Evolutionary conservation across 2,797 vertebrate species (phyloP), one percentile per base, ranked within the genome.

Genomic region (Astyanax mexicanus): DNA sequence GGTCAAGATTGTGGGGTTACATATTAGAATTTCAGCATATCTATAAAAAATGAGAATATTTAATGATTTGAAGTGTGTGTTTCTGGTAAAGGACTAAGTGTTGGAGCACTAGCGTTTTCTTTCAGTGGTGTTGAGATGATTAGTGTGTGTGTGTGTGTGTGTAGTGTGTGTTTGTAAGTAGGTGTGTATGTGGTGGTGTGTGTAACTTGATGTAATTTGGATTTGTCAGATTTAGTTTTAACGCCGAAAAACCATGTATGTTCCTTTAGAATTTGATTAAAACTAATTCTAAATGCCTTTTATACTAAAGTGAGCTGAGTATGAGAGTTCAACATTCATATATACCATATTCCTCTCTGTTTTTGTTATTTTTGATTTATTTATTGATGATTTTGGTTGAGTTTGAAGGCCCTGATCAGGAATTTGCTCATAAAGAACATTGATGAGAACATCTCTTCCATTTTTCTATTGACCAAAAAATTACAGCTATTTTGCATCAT

Each of bases 151-250:
- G 55, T 72, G 54, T 60, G 64, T 78, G 74, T 32, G 76, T n/a
- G n/a, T n/a, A n/a, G n/a, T n/a, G n/a, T n/a, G n/a, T n/a, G 47
- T 65, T 78, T 82, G 65, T 75, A 74, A 83, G 84, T 83, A 58
- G 55, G 15, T 27, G 35, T 38, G 11, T 21, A 15, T 49, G 67
- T 25, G 67, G 25, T 49, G 44, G 49, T 35, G 17, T 19, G n/a
- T 64, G 37, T 23, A n/a, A n/a, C n/a, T n/a, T n/a, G n/a, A n/a
- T n/a, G n/a, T n/a, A n/a, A n/a, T n/a, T n/a, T n/a, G n/a, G n/a
- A n/a, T n/a, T n/a, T n/a, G n/a, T n/a, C n/a, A n/a, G n/a, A n/a
- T n/a, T n/a, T n/a, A n/a, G n/a, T n/a, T n/a, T n/a, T n/a, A n/a
- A n/a, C n/a, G n/a, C n/a, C n/a, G n/a, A n/a, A n/a, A n/a, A n/a